Conservation (phyloP, 2,113 vertebrate genomes). For the Canis aureus region DNA sequence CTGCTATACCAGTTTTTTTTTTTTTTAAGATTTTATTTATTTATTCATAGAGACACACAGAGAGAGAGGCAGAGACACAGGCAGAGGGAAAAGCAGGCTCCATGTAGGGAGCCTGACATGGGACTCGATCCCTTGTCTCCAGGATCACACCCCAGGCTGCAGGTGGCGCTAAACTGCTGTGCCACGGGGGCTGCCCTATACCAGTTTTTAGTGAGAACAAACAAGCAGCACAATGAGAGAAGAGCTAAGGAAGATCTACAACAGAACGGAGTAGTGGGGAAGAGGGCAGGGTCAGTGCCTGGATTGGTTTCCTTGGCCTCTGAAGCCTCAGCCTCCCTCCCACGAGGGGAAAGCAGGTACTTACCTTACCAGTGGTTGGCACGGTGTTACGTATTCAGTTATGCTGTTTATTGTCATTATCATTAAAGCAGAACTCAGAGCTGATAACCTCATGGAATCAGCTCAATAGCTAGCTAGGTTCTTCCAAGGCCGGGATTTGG, state of each 20-base stretch:
- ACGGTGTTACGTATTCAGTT: neutral
- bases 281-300: neutral
- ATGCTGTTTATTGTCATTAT: neutral
- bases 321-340: neutral
- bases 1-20: neutral
- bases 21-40: too few relatives aligned
- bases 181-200: neutral
- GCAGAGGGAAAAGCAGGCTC: too few relatives aligned
- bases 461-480: neutral
- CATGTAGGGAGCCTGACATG: too few relatives aligned
- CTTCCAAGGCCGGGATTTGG: neutral
- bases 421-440: neutral
- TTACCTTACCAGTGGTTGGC: neutral
- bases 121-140: too few relatives aligned
- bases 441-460: neutral
- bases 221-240: neutral
- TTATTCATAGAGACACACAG: too few relatives aligned
- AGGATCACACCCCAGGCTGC: too few relatives aligned
- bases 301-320: neutral
- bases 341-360: neutral
- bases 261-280: rapidly evolving
- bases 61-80: too few relatives aligned
- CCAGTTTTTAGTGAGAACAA: too few relatives aligned
- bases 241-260: too few relatives aligned
- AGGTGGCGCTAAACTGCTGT: too few relatives aligned